phyloP scores from a whole-genome alignment of 2,888 invertebrate species.

The Drosophila recens region DNA sequence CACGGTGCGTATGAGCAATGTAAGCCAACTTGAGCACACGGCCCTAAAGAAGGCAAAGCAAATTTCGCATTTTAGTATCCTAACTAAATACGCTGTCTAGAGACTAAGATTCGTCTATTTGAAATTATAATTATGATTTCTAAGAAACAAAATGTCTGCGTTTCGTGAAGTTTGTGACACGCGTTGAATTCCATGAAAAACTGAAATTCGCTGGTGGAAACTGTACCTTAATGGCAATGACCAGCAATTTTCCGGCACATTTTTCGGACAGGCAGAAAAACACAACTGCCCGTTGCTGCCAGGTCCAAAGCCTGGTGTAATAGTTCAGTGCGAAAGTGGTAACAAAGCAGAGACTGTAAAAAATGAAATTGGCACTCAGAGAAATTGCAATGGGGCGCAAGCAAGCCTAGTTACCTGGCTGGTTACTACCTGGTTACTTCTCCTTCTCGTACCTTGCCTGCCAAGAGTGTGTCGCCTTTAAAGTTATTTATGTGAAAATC shows the following conservation, averaged over 20 bases:
- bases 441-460: neutral
- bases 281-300: conserved; percentile 3
- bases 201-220: conserved; percentile 4
- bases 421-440: conserved; percentile 15
- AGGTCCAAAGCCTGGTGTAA: conserved; percentile 15
- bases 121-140: conserved; percentile 1
- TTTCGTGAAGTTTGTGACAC: neutral
- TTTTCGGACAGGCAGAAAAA: conserved; percentile 41
- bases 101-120: conserved; percentile 1
- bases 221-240: conserved; percentile 56
- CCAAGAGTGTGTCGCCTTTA: conserved; percentile 73
- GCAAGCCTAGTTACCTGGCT: conserved; percentile 16
- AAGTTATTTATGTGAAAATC: conserved; percentile 80
- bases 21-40: conserved; percentile 13
- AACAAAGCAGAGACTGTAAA: conserved; percentile 49
- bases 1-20: conserved; percentile 58
- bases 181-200: conserved; percentile 7
- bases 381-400: conserved; percentile 67
- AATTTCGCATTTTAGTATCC: conserved; percentile 4
- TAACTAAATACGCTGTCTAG: neutral
- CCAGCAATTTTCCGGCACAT: conserved; percentile 63
- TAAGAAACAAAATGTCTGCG: neutral
- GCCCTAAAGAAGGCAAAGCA: neutral
- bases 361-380: conserved; percentile 74
- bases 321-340: conserved; percentile 28